Evolutionary conservation across 2,113 vertebrate genomes (phyloP).

Genomic region (Chinchilla lanigera): DNA sequence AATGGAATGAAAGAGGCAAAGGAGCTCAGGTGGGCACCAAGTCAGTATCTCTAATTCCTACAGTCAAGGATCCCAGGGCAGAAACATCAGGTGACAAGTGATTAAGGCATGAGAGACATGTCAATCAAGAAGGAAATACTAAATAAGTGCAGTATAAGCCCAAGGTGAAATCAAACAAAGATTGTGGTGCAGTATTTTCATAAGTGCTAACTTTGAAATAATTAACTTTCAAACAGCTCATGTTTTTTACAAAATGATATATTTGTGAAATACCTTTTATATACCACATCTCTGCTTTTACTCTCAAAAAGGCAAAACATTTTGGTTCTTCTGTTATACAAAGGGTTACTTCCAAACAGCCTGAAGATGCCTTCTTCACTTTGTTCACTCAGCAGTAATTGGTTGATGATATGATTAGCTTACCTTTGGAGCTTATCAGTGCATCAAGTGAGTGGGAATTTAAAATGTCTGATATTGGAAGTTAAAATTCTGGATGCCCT

Average conservation of each 20-base stretch:
- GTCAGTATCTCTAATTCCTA: background rate
- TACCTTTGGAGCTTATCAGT: background rate
- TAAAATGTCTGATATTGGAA: background rate
- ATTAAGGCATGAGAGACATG: background rate
- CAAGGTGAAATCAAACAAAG: background rate
- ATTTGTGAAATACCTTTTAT: background rate
- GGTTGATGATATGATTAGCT: background rate
- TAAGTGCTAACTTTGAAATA: background rate
- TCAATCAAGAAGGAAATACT: background rate
- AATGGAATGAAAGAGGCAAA: background rate
- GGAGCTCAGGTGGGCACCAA: background rate
- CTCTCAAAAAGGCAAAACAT: background rate
- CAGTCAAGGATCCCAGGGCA: background rate
- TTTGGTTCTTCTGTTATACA: background rate
- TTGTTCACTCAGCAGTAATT: conserved; percentile 3
- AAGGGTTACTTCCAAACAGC: background rate
- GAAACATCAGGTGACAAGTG: background rate
- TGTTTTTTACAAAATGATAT: background rate
- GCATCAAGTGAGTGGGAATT: conserved; percentile 38
- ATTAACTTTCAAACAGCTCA: background rate
- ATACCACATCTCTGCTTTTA: background rate
- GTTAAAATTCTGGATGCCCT: background rate
- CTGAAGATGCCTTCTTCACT: background rate
- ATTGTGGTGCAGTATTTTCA: background rate
- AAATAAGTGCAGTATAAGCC: background rate